Evolutionary conservation across 2,888 invertebrate species (phyloP), one percentile per base, ranked within the genome.

Genomic region (Tholera decimalis): DNA sequence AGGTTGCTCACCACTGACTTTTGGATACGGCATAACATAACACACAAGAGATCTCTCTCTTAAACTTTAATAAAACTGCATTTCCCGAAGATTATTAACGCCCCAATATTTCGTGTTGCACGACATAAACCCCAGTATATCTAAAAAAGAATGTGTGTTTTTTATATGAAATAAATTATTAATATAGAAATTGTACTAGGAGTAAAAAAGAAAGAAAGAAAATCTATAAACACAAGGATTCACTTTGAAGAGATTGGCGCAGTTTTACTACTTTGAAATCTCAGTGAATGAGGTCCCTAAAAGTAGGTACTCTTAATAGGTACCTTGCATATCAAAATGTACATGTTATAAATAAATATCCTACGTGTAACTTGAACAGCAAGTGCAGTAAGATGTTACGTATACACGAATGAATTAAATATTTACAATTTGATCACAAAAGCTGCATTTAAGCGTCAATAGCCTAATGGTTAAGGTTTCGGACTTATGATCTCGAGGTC

Each of bases 1-100:
- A 50, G 43, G 46, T 44, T 62, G 53, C 53, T 41, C 35, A 54
- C 43, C 46, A 37, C 58, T 53, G 69, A 60, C 57, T 35, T 55
- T 49, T 84, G 84, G 86, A 89, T 84, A 60, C 49, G 85, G 84
- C 65, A 85, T 77, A 37, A 51, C 18, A 46, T 51, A 46, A 26
- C 13, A 37, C 22, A 26, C 20, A 3, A 18, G 13, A 57, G 24
- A 18, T 30, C n/a, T n/a, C n/a, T n/a, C n/a, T 50, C 2, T 24
- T 13, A 3, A 65, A 13, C 3, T 33, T 50, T 11, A 24, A 30
- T 11, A 24, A 30, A 37, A 49, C 1, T 6, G 3, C 1, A 3
- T 24, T 24, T 39, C 2, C 22, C 15, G 13, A 24, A 24, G 7
- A 15, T 15, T 35, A 13, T 15, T 35, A 35, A 15, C 30, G 30